phyloP scores from a whole-genome alignment of 1,140 invertebrate genomes.

The Nautilus pompilius region DNA sequence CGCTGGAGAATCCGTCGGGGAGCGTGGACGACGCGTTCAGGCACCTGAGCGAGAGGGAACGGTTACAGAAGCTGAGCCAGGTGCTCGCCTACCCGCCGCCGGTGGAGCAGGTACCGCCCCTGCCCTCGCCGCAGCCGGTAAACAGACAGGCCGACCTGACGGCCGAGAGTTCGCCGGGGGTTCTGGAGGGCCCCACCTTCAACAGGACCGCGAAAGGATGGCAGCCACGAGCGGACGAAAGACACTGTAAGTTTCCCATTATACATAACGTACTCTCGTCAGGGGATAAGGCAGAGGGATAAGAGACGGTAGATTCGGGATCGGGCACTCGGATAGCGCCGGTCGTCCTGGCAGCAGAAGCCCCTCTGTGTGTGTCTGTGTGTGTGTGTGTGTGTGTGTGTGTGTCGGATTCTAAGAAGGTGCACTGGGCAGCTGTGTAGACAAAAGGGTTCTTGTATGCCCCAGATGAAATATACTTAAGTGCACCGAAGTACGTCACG shows the following conservation, averaged over 20 bases:
- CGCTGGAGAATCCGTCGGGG: conserved; percentile 63
- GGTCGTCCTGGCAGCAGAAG: background rate
- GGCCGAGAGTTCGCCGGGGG: conserved; percentile 1
- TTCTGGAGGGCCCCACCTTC: conserved; percentile 30
- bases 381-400: background rate
- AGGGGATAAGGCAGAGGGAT: background rate
- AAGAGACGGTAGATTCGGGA: background rate
- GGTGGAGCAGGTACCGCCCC: conserved; percentile 6
- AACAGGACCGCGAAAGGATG: conserved; percentile 37
- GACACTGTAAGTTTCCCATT: background rate
- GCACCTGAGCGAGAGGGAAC: conserved; percentile 20
- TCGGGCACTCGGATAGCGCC: background rate
- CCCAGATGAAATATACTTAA: too few species aligned
- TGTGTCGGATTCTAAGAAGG: background rate
- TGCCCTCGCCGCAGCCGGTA: background rate
- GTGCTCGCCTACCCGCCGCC: conserved; percentile 11
- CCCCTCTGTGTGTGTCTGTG: too few species aligned
- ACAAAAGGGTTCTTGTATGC: too few species aligned
- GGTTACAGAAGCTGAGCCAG: conserved; percentile 19
- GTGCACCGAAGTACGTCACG: too few species aligned
- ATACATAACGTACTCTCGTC: too few species aligned
- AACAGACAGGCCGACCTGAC: conserved; percentile 14
- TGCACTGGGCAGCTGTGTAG: background rate
- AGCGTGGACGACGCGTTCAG: conserved; percentile 69
- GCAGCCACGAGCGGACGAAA: background rate